Evolutionary conservation across 2,113 vertebrate genomes (phyloP), one percentile per base, ranked within the genome.

Genomic region (Melanerpes formicivorus): DNA sequence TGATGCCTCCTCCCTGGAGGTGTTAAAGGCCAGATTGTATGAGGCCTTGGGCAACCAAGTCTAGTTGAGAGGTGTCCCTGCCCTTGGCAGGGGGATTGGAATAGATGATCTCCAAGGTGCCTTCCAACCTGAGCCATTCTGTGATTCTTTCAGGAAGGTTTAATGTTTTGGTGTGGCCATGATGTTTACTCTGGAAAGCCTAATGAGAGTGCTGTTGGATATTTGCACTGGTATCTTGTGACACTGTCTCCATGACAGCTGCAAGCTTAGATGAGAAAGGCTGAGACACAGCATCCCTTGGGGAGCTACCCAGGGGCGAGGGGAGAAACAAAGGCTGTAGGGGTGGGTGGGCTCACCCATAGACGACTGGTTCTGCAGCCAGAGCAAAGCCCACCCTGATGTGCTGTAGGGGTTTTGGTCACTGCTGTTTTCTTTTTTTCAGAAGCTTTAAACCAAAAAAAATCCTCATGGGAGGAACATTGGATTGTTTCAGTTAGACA

Each of bases 201-300:
- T 21, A 0, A 2, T 1, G 23, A 52, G 7, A 34, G 5, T 0
- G n/a, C 22, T 26, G 5, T 1, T 6, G 73, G 26, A 26, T 8
- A 54, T 14, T 5, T 5, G 46, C 50, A 23, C 50, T 52, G 22
- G 50, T 52, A 52, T 52, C 22, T 52, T 52, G 50, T 32, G 63
- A 30, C n/a, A 4, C 10, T 25, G 21, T 11, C 8, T 18, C 22
- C 0, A 0, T 11, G 80, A 1, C 50, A 13, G 46, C 19, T 30
- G 42, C 59, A 16, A 11, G 56, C 21, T 52, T 44, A 44, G 42
- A 44, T 44, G 40, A 40, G 40, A 40, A 52, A 52, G 22, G 50
- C 12, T 52, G 42, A 30, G 65, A 13, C 0, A 1, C 22, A 4
- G 32, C 69, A 8, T 80, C 64, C 60, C 22, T 27, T 6, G 2